A percentile compares a stretch with the other conserved stretches of the same genome.
These are phyloP conservation scores for Tridacna crocea DNA, from an alignment of 2,888 invertebrate genomes.

Conservation along the genomic window DNA sequence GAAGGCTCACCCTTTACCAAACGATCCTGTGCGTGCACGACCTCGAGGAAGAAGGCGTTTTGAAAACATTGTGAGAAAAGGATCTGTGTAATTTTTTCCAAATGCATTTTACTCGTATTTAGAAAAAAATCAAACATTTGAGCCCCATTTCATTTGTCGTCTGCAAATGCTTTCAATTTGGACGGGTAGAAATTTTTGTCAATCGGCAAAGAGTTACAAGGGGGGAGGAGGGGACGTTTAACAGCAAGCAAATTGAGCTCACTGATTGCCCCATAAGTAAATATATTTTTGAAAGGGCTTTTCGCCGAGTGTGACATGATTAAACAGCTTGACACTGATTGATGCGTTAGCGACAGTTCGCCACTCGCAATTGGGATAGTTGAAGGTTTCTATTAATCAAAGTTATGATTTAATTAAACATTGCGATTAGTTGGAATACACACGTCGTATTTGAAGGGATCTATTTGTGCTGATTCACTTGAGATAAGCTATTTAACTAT, in stretches of 20 bases:
- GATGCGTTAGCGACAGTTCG: constrained; percentile 32
- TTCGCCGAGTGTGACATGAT: constrained; percentile 50
- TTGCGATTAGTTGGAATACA: constrained; percentile 8
- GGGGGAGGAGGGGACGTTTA: background rate
- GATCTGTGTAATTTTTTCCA: background rate
- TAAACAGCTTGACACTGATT: constrained; percentile 61
- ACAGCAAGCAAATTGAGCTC: constrained; percentile 24
- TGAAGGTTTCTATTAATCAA: constrained; percentile 25
- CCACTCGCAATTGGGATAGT: constrained; percentile 36
- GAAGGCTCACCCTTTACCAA: background rate
- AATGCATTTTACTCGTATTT: background rate
- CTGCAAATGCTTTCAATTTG: background rate
- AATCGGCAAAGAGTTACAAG: background rate
- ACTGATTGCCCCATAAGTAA: constrained; percentile 50
- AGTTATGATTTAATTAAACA: constrained; percentile 29
- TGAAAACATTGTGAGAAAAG: background rate
- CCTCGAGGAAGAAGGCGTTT: background rate
- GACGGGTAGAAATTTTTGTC: background rate
- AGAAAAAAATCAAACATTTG: background rate
- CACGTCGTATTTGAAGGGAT: background rate
- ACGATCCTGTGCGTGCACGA: background rate
- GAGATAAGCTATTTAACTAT: constrained; percentile 9
- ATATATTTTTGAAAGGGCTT: constrained; percentile 53
- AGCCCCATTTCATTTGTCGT: background rate
- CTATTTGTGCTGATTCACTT: constrained; percentile 25